phyloP scores from a whole-genome alignment of 1,140 invertebrate species.

The Armadillidium nasatum region DNA sequence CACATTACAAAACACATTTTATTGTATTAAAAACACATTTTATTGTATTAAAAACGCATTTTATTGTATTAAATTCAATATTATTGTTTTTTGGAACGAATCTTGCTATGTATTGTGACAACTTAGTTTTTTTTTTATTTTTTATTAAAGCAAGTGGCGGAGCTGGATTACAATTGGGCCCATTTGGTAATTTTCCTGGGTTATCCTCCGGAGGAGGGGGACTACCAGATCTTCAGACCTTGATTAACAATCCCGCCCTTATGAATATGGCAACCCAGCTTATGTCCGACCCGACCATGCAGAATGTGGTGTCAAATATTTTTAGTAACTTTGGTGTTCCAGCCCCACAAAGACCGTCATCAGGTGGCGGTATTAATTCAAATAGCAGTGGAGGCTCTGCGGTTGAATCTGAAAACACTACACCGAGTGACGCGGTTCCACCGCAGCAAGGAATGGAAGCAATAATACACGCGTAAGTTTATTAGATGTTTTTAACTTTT shows the following conservation, averaged over 20 bases:
- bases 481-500: too few species aligned
- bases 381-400: neutral
- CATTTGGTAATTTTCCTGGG: slow-evolving; percentile 48
- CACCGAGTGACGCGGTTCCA: too few species aligned
- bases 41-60: too few species aligned
- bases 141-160: neutral
- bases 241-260: slow-evolving; percentile 66
- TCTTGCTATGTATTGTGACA: too few species aligned
- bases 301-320: slow-evolving; percentile 58
- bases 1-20: too few species aligned
- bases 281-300: slow-evolving; percentile 69
- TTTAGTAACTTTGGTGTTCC: slow-evolving; percentile 54
- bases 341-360: neutral
- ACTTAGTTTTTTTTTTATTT: too few species aligned
- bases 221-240: slow-evolving; percentile 45
- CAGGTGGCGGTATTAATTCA: neutral
- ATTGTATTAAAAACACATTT: too few species aligned
- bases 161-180: slow-evolving; percentile 21
- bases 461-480: too few species aligned
- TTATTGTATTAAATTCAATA: too few species aligned
- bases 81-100: too few species aligned
- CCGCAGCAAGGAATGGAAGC: too few species aligned
- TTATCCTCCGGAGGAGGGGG: slow-evolving; percentile 58
- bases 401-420: too few species aligned
- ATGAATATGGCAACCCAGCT: slow-evolving; percentile 74